phyloP scores from a whole-genome alignment of 2,113 vertebrate species.

The Callocephalon fimbriatum region DNA sequence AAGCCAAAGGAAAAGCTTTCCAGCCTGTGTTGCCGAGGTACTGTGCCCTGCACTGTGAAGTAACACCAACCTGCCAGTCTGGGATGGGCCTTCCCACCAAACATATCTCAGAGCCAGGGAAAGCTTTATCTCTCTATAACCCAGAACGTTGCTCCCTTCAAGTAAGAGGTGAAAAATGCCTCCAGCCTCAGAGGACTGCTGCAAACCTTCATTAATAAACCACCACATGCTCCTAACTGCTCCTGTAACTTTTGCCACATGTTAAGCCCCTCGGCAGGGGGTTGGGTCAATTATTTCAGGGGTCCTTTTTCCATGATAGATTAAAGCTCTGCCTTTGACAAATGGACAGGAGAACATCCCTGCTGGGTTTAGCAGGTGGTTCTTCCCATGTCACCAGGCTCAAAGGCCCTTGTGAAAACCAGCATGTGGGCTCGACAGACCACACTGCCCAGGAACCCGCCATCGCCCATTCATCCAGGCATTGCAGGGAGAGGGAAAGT shows the following conservation, averaged over 20 bases:
- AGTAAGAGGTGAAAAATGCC: neutral
- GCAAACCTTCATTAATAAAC: neutral
- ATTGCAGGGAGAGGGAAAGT: neutral
- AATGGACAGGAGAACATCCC: neutral
- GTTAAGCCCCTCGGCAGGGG: neutral
- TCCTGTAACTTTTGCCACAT: neutral
- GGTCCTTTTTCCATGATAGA: neutral
- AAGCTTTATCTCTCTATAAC: neutral
- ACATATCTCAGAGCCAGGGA: neutral
- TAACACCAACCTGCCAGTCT: neutral
- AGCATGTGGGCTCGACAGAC: neutral
- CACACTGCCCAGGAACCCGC: neutral
- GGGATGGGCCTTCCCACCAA: neutral
- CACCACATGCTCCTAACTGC: neutral
- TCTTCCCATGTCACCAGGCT: slow-evolving; percentile 7
- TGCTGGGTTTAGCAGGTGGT: slow-evolving; percentile 29
- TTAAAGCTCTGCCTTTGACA: slow-evolving; percentile 8
- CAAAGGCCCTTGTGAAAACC: neutral
- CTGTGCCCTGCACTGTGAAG: neutral
- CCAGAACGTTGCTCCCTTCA: neutral
- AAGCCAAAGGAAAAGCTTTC: neutral
- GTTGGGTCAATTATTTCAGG: neutral
- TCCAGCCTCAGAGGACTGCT: neutral
- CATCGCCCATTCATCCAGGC: neutral
- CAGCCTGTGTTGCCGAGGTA: neutral